phyloP scores from a whole-genome alignment of 2,113 vertebrate species.

The Atractosteus spatula region DNA sequence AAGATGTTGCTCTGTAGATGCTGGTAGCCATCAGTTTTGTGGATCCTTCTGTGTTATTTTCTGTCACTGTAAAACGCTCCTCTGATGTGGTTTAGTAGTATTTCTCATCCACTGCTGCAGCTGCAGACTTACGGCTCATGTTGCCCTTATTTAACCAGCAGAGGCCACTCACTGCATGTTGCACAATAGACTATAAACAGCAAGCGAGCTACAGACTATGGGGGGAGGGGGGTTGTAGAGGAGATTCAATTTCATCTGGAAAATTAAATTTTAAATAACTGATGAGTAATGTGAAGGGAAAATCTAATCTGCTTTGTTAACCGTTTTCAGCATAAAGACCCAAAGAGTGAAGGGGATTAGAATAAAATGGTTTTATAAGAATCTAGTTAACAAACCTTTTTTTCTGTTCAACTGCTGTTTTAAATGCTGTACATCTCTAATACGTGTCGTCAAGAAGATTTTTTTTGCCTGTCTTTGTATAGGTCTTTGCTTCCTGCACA shows the following conservation, averaged over 20 bases:
- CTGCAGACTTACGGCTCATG: slow-evolving; percentile 63
- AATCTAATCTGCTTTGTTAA: background rate
- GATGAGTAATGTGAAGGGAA: slow-evolving; percentile 12
- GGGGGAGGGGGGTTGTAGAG: background rate
- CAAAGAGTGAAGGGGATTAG: background rate
- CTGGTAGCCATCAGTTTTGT: too few species aligned
- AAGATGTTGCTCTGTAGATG: too few species aligned
- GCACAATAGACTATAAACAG: slow-evolving; percentile 52
- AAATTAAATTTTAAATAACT: slow-evolving; percentile 8
- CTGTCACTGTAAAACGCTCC: too few species aligned
- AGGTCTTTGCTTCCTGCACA: background rate
- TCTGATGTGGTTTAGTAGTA: too few species aligned
- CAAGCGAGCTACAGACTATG: slow-evolving; percentile 17
- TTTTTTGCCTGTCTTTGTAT: background rate
- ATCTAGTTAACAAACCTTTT: background rate
- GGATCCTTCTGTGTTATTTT: too few species aligned
- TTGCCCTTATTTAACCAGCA: slow-evolving; percentile 90
- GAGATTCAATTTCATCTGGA: slow-evolving; percentile 12
- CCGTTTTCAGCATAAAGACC: background rate
- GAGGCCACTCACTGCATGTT: slow-evolving; percentile 97
- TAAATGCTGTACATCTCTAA: background rate
- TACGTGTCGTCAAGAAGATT: background rate
- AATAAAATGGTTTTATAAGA: background rate
- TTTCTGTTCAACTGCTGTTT: background rate
- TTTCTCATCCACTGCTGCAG: background rate